A percentile compares a stretch with the other conserved stretches of the same genome.
phyloP scores from a whole-genome alignment of 2,888 invertebrate species.

The Periphyllus acericola region DNA sequence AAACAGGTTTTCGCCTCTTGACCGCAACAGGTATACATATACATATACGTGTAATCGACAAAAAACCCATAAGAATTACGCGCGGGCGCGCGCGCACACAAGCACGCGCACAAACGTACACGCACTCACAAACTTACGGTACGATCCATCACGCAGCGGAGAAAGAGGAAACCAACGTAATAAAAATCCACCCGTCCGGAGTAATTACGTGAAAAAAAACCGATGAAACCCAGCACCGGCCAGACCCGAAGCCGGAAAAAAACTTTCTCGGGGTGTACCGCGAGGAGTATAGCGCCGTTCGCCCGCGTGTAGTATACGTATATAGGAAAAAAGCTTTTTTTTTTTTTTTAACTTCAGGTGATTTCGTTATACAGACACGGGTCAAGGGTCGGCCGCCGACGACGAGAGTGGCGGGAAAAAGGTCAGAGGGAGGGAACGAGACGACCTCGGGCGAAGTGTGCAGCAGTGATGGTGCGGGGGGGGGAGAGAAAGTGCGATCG shows the following conservation, averaged over 20 bases:
- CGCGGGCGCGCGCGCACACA: neutral
- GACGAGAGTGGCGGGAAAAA: neutral
- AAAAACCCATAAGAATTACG: constrained; percentile 47
- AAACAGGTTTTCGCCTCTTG: constrained; percentile 49
- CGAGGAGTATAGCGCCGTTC: neutral
- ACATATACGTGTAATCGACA: constrained; percentile 17
- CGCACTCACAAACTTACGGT: constrained; percentile 5
- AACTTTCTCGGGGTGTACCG: constrained; percentile 23
- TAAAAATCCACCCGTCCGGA: constrained; percentile 29
- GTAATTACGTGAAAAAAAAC: constrained; percentile 33
- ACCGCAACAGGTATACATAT: constrained; percentile 38
- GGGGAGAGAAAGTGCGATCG: neutral
- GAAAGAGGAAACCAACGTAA: constrained; percentile 32
- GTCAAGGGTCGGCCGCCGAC: constrained; percentile 29
- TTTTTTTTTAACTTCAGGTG: constrained; percentile 34
- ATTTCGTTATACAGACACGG: constrained; percentile 19
- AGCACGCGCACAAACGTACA: neutral
- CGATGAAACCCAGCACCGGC: constrained; percentile 23
- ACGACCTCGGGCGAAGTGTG: neutral
- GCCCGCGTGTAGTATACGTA: neutral
- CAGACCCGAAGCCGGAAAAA: constrained; percentile 27
- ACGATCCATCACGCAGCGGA: constrained; percentile 24
- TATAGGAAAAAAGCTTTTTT: neutral
- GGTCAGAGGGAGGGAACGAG: constrained; percentile 33
- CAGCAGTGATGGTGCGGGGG: no score